Evolutionary conservation across 2,888 invertebrate species (phyloP).

Genomic region (Automeris io): DNA sequence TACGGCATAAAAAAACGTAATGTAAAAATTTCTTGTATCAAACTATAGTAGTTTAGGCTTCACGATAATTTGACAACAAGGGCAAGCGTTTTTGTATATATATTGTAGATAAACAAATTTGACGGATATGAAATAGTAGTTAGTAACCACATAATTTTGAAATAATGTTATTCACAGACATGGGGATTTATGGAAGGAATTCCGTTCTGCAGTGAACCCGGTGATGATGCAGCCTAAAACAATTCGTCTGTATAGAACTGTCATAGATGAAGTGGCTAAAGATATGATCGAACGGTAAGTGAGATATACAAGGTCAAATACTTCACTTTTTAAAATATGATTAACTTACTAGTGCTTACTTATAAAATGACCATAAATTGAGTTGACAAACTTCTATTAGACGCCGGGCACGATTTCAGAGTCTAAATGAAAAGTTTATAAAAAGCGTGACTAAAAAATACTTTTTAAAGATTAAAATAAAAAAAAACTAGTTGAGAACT

Average conservation of each 20-base stretch:
- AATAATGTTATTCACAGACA: conserved; percentile 68
- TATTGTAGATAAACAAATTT: background rate
- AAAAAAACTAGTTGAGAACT: background rate
- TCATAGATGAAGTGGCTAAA: conserved; percentile 80
- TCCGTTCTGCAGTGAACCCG: conserved; percentile 85
- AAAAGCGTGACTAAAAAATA: too few relatives aligned
- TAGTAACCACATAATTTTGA: background rate
- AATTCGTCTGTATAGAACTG: conserved; percentile 80
- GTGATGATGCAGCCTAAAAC: conserved; percentile 85
- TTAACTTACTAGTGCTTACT: background rate
- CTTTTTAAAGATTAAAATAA: background rate
- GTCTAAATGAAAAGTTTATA: background rate
- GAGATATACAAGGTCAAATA: background rate
- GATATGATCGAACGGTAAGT: conserved; percentile 80
- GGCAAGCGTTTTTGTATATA: too few relatives aligned
- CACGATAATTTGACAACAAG: too few relatives aligned
- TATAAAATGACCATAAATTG: background rate
- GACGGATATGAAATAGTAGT: too few relatives aligned
- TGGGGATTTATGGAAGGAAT: conserved; percentile 85
- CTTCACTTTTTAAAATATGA: background rate
- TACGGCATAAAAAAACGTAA: too few relatives aligned
- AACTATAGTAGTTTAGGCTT: too few relatives aligned
- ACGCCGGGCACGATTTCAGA: background rate
- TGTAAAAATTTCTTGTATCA: too few relatives aligned
- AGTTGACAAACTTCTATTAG: background rate